Base-by-base conservation (phyloP, 2,888 invertebrate species). In the Erebia ligea region DNA sequence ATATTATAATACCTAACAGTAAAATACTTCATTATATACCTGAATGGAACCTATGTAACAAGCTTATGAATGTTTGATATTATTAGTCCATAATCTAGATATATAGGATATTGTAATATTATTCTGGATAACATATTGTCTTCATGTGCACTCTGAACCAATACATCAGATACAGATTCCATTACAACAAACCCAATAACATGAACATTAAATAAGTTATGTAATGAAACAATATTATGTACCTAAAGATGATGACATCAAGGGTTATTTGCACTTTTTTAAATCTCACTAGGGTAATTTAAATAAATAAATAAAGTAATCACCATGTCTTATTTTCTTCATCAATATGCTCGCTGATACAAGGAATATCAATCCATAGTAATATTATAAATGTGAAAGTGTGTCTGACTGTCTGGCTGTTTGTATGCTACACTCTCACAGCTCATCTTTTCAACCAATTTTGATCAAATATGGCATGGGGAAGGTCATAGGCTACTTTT, bases 181-280 rank as follows among this genome's bases (percentile, higher is more conserved):
- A n/a, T n/a, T n/a, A n/a, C 52, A 52, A 8, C 10, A 25, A 58
- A 10, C 2, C 19, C 3, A 17, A 19, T 1, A 17, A 54, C 19
- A 19, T 17, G 10, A 17, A 17, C 17, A 15, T 4, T 59, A 11
- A 42, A 17, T 9, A 40, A n/a, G 58, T 2, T 42, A 21, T 21
- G 13, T 45, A 17, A 48, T 21, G 13, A 48, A 40, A 40, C 57
- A 57, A 58, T 13, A 45, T 45, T 57, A 15, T 58, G 59, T 40
- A n/a, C n/a, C n/a, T n/a, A 59, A 42, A 57, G 21, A 48, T 21
- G 6, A 40, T 17, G 54, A 64, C 52, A 54, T 19, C 21, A 77
- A 79, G 45, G 81, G 86, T 88, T 82, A 84, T 89, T 90, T 89
- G 90, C 90, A 90, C 90, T 88, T 90, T 90, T 89, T 89, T 88